Percentiles rank a stretch among this genome's conserved stretches.
phyloP scores from a whole-genome alignment of 2,113 vertebrate genomes.

The Centropristis striata region DNA sequence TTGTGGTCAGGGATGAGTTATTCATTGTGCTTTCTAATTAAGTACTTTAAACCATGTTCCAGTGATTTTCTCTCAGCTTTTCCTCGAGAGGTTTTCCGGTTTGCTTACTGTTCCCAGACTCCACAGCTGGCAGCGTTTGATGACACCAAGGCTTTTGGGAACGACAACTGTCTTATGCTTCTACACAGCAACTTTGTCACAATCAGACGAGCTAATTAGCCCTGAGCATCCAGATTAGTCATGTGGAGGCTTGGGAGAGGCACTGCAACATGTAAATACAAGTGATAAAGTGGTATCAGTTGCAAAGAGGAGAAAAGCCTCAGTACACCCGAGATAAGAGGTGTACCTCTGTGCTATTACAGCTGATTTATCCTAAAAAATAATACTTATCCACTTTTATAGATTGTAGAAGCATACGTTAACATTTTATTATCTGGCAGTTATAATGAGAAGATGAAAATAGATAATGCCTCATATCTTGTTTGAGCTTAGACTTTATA shows the following conservation, averaged over 20 bases:
- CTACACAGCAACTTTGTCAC: conserved; percentile 71
- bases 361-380: neutral
- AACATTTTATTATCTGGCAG: conserved; percentile 16
- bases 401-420: neutral
- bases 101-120: conserved; percentile 36
- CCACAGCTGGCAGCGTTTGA: conserved; percentile 66
- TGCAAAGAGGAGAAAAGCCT: conserved; percentile 31
- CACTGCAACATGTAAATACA: neutral
- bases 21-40: conserved; percentile 37
- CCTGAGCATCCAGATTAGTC: conserved; percentile 70
- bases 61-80: conserved; percentile 30
- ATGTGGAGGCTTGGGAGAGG: conserved; percentile 43
- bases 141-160: conserved; percentile 66
- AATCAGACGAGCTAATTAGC: conserved; percentile 82
- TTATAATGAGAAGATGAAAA: conserved; percentile 30
- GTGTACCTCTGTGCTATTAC: neutral
- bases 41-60: conserved; percentile 7
- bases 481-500: conserved; percentile 8
- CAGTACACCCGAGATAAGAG: neutral
- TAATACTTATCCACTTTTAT: neutral
- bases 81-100: conserved; percentile 40
- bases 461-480: conserved; percentile 12
- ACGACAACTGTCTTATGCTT: conserved; percentile 51
- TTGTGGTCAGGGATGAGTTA: neutral
- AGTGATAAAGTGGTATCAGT: conserved; percentile 34